Evolutionary conservation across 2,888 invertebrate species (phyloP).

Genomic region (Gisinianus flammeolus): DNA sequence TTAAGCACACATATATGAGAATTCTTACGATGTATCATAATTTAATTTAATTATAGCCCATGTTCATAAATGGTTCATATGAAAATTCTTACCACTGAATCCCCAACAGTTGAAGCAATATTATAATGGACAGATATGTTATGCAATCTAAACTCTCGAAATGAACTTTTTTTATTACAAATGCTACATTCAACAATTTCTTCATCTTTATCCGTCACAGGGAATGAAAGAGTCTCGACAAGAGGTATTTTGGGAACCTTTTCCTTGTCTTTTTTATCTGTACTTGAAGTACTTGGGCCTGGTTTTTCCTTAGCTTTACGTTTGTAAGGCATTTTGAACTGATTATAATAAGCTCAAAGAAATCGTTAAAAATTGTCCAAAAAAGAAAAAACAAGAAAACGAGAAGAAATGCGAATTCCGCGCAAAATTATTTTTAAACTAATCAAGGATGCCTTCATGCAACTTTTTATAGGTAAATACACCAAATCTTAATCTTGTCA

Average conservation of each 20-base stretch:
- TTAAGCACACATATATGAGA: background rate
- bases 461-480: too few species aligned
- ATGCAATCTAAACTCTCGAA: slow-evolving; percentile 51
- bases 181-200: slow-evolving; percentile 45
- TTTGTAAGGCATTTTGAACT: too few species aligned
- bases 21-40: too few species aligned
- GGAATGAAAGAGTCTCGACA: slow-evolving; percentile 36
- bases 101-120: slow-evolving; percentile 40
- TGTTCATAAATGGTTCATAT: background rate
- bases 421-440: too few species aligned
- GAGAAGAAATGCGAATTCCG: too few species aligned
- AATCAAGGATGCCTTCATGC: too few species aligned
- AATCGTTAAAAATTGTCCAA: too few species aligned
- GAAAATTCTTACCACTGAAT: slow-evolving; percentile 40
- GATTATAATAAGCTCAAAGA: too few species aligned
- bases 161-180: slow-evolving; percentile 40
- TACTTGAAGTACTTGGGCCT: background rate
- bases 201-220: slow-evolving; percentile 41
- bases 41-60: background rate
- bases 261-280: background rate
- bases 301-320: background rate
- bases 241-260: background rate
- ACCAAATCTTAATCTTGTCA: too few species aligned
- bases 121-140: slow-evolving; percentile 55
- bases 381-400: too few species aligned